phyloP scores from a whole-genome alignment of 1,140 invertebrate genomes.

The Steinernema khuongi region DNA sequence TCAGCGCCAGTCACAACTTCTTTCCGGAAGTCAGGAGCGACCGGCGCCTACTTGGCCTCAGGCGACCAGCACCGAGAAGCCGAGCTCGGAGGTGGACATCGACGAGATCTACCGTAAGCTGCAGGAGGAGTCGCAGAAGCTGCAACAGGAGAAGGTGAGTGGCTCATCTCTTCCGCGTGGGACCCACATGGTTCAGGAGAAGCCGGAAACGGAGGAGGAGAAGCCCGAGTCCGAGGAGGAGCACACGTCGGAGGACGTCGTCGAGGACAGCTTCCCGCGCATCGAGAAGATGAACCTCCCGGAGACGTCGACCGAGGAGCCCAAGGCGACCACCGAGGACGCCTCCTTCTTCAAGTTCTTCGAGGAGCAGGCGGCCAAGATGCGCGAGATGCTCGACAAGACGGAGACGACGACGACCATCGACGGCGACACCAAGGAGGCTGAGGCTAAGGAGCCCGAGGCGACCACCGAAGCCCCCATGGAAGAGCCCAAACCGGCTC shows the following conservation, averaged over 20 bases:
- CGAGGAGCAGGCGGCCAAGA: conserved; percentile 1
- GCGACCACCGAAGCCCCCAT: not conserved
- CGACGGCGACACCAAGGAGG: not conserved
- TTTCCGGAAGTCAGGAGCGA: not conserved
- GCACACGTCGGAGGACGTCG: not conserved
- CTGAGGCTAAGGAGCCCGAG: too few species aligned
- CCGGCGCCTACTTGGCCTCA: not conserved
- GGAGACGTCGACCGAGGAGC: not conserved
- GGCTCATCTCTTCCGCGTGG: not conserved
- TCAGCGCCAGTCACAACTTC: conserved; percentile 1
- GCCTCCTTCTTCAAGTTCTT: conserved; percentile 1
- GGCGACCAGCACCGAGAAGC: not conserved
- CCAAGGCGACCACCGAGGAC: not conserved
- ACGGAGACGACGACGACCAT: not conserved
- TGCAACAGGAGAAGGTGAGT: conserved; percentile 10
- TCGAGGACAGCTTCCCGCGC: conserved; percentile 1
- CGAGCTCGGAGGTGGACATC: not conserved
- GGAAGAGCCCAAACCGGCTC: not conserved
- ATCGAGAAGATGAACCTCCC: conserved; percentile 2
- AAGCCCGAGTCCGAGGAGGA: not conserved
- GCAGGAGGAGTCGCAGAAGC: not conserved
- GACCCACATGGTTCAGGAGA: not conserved
- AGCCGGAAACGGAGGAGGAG: not conserved
- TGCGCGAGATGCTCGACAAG: conserved; percentile 1
- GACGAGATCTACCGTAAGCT: conserved; percentile 15